A percentile compares a stretch with the other conserved stretches of the same genome.
Conservation (phyloP, 2,113 vertebrate genomes). For the Fregata magnificens region DNA sequence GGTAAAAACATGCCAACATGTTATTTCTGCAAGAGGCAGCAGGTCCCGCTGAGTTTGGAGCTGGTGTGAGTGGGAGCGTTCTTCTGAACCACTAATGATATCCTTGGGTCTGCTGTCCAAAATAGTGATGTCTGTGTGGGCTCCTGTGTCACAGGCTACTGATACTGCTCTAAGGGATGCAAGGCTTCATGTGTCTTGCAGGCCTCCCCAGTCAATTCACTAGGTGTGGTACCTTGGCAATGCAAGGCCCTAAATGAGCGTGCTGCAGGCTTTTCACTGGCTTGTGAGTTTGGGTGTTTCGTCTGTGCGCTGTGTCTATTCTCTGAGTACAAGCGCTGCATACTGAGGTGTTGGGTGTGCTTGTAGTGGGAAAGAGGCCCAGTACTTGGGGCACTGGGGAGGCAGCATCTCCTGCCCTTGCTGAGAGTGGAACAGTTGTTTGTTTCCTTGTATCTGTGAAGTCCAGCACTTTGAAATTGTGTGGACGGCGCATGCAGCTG, state of each 20-base stretch:
- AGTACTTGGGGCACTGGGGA: background rate
- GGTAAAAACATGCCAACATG: accelerated
- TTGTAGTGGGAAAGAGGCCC: background rate
- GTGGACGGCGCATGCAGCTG: accelerated
- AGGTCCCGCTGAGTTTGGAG: background rate
- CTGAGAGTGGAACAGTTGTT: background rate
- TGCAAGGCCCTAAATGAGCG: background rate
- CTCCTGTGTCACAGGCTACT: background rate
- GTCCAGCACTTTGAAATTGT: background rate
- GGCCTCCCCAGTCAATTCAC: background rate
- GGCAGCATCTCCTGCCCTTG: background rate
- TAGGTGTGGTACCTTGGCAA: background rate
- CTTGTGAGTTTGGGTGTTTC: background rate
- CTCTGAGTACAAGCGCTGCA: accelerated
- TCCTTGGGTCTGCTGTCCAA: background rate
- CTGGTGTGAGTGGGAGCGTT: background rate
- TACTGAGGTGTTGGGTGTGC: accelerated
- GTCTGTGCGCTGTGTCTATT: background rate
- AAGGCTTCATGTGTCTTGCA: background rate
- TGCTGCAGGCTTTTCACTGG: background rate
- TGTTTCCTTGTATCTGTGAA: background rate
- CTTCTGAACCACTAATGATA: background rate
- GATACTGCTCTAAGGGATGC: background rate
- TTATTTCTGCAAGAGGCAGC: background rate
- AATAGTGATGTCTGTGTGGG: background rate